Percentiles rank a stretch among this genome's conserved stretches.
These are phyloP conservation scores for Danionella dracula DNA, from an alignment of 2,797 vertebrate species.

Conservation along the genomic window DNA sequence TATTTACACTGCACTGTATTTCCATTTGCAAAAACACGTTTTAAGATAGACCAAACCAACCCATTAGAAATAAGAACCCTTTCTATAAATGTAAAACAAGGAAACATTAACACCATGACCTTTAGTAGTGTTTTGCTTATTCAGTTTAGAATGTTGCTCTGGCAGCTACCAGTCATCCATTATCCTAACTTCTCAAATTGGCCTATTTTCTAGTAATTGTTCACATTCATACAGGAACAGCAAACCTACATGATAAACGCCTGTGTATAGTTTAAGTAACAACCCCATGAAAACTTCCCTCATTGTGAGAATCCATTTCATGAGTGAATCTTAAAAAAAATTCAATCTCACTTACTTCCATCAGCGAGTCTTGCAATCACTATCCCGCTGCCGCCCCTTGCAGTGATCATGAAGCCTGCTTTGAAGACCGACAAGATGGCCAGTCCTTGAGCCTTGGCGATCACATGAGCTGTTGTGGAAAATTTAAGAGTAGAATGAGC, in stretches of 20 bases:
- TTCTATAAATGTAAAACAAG: background rate
- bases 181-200: constrained; percentile 12
- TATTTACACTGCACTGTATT: no score
- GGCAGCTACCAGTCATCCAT: constrained; percentile 20
- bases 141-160: constrained; percentile 3
- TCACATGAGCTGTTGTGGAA: constrained; percentile 77
- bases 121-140: constrained; percentile 2
- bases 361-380: constrained; percentile 83
- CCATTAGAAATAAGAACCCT: no score
- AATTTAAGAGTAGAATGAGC: background rate
- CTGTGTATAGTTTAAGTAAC: background rate
- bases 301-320: background rate
- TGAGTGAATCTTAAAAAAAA: no score
- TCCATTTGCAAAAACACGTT: no score
- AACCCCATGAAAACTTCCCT: background rate
- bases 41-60: no score
- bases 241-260: background rate
- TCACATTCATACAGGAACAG: background rate
- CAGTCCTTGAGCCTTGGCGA: constrained; percentile 91
- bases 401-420: constrained; percentile 92
- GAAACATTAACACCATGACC: background rate
- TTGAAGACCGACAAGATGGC: constrained; percentile 92
- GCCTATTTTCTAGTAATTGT: background rate
- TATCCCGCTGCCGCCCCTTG: constrained; percentile 89
- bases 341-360: constrained; percentile 87